Percentiles rank a stretch among this genome's conserved stretches.
Evolutionary conservation across 2,797 vertebrate genomes (phyloP).

Genomic region (Aviceda cuculoides): DNA sequence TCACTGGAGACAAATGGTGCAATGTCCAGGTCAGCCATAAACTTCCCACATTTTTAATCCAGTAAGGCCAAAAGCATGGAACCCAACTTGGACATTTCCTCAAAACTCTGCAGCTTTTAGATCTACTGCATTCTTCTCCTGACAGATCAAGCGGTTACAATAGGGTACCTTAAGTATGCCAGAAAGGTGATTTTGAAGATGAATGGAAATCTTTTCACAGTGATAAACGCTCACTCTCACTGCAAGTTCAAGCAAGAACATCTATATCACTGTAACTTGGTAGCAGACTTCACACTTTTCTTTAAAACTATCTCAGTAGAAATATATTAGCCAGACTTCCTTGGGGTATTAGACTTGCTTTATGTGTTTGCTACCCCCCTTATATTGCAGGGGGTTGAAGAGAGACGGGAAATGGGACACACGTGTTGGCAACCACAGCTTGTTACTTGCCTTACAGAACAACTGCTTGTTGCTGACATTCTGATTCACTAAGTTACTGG

Average conservation of each 20-base stretch:
- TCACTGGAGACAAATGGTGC: neutral
- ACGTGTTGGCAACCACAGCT: neutral
- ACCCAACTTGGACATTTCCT: neutral
- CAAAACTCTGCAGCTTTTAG: neutral
- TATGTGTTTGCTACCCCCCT: neutral
- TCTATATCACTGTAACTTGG: neutral
- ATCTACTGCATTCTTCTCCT: neutral
- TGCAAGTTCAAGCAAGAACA: neutral
- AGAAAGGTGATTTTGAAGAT: neutral
- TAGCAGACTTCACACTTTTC: neutral
- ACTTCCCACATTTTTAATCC: neutral
- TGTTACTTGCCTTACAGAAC: neutral
- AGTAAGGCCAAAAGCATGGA: neutral
- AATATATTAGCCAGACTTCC: neutral
- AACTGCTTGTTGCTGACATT: neutral
- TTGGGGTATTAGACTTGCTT: neutral
- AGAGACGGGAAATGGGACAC: neutral
- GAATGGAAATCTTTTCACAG: neutral
- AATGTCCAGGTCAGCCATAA: neutral
- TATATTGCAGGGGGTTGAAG: neutral
- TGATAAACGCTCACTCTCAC: neutral
- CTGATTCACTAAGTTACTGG: neutral
- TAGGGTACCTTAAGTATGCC: neutral
- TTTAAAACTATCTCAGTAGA: neutral
- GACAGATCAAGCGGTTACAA: neutral